Percentiles rank a stretch among this genome's conserved stretches.
phyloP scores from a whole-genome alignment of 1,140 invertebrate genomes.

The Micrasema longulum region DNA sequence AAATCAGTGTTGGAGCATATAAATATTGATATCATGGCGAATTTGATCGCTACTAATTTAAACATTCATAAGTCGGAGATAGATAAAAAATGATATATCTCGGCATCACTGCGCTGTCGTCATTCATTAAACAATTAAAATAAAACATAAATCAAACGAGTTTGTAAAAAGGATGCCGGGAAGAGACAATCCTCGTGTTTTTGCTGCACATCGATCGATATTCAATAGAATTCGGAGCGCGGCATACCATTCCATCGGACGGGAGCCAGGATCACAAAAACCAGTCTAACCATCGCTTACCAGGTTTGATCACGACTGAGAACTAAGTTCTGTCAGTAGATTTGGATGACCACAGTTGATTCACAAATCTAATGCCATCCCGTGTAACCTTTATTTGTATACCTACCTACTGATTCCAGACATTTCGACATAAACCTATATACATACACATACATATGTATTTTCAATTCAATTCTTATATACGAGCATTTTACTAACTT shows the following conservation, averaged over 20 bases:
- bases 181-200: slow-evolving; percentile 34
- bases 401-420: too few species aligned
- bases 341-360: not conserved
- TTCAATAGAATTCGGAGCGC: slow-evolving; percentile 38
- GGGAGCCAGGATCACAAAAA: slow-evolving; percentile 49
- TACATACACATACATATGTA: too few species aligned
- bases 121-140: slow-evolving; percentile 40
- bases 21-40: not conserved
- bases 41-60: too few species aligned
- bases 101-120: slow-evolving; percentile 2
- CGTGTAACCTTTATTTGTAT: too few species aligned
- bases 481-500: too few species aligned
- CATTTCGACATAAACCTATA: too few species aligned
- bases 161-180: slow-evolving; percentile 6
- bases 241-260: slow-evolving; percentile 40
- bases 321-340: not conserved
- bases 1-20: not conserved
- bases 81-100: not conserved
- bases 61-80: slow-evolving; percentile 13
- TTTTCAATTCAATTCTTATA: too few species aligned
- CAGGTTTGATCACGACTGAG: not conserved
- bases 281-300: slow-evolving; percentile 3
- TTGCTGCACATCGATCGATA: slow-evolving; percentile 33
- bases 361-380: not conserved
- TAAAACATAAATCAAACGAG: slow-evolving; percentile 31